Evolutionary conservation across 1,140 invertebrate species (phyloP), one percentile per base, ranked within the genome.

Genomic region (Notospermus geniculatus): DNA sequence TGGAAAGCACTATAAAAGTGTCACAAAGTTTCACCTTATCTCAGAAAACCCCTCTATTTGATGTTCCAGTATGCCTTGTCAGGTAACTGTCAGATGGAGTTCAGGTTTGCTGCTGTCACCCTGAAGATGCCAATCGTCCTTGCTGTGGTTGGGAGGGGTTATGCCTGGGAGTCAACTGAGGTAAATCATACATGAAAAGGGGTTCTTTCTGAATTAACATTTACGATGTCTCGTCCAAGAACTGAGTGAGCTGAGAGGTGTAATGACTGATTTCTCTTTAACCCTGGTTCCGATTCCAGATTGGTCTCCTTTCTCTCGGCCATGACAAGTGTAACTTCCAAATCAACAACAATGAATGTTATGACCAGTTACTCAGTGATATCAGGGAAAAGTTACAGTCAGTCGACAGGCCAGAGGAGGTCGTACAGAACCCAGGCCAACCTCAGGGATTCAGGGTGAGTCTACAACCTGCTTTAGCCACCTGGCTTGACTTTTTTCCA

Each of bases 61-160:
- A 23, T 13, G 17, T 62, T 62, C 27, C 62, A 64, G 61, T 65
- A 65, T 30, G 64, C 57, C 1, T 4, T 11, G 32, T 65, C 64
- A 23, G n/a, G 25, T 50, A 50, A 50, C 46, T 80, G 78, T 60
- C 65, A 67, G 59, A 80, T 78, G 78, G 78, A 80, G 63, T 76
- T 76, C 54, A 65, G 74, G n/a, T 78, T 76, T 68, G 74, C 69
- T 23, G 53, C 72, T 15, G 56, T 68, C 0, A 71, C 70, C 39
- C 59, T 75, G 22, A 70, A 68, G 52, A 72, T 75, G 32, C 78
- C 78, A 9, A 67, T 72, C 9, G 62, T 80, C 22, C 22, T 78
- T 23, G 74, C 68, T 5, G 73, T 75, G 13, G 74, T 80, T 17
- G 78, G 78, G 0, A 78, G 71, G 5, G 76, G 78, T 0, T 73